Base-by-base conservation (phyloP, 35 echinoderm and acorn worm genomes). In the Patiria miniata region DNA sequence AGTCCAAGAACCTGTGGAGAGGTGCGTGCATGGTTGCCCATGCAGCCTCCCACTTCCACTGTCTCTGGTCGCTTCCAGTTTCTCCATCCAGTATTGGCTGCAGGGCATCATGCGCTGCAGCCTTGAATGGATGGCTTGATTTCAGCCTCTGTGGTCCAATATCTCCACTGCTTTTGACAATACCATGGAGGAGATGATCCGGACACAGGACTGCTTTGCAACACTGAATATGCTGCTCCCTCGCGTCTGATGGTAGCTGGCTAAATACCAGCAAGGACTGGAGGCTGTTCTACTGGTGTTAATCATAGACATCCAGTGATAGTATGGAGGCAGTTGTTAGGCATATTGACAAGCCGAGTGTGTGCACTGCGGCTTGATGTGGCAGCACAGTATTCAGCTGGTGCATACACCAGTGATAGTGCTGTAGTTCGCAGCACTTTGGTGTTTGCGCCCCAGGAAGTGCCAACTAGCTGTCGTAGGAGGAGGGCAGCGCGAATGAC, bases 331-430 rank as follows among this genome's bases (percentile, higher is more conserved):
- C 17, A 7, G 79, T 10, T 9, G 39, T 81, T 10, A 10, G 10
- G 9, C 8, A 8, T 39, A 26, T 81, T 38, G 10, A 81, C 30
- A 15, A 39, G 30, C 5, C 19, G 12, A 12, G 79, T 81, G 26
- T 81, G 79, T 33, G 5, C 12, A 39, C 79, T 81, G 10, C 32
- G 9, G 38, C 79, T 81, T 38, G 17, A 81, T 39, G 38, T 39
- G 7, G 79, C 17, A 8, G 79, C 79, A 44, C 79, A 81, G 39
- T 81, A 81, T 39, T 81, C 79, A 14, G 79, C 79, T 14, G 79
- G 36, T 8, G 79, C 79, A 44, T 81, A 81, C 16, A 81, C 12
- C 12, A 81, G 38, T 19, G 79, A 29, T 12, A 81, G 79, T 6
- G 79, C 40, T 8, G 79, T 39, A n/a, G 79, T 81, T 5, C 79